Evolutionary conservation across 2,113 vertebrate genomes (phyloP), one percentile per base, ranked within the genome.

Genomic region (Podarcis muralis): DNA sequence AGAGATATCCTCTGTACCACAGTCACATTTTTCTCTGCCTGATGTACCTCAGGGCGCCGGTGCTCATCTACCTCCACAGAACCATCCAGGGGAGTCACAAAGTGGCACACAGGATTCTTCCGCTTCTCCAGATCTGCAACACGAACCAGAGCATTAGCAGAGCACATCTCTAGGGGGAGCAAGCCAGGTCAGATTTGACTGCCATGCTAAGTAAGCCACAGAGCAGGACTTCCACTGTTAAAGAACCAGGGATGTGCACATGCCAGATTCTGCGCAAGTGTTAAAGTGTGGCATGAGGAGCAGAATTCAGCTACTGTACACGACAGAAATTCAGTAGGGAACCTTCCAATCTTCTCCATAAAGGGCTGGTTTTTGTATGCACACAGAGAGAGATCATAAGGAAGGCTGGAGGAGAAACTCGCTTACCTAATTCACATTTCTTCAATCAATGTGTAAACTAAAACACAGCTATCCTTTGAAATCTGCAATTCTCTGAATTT

Each of bases 21-120:
- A 1, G 76, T 72, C 15, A 11, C 57, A 53, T 8, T 32, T 35
- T 23, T 0, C 8, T 43, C 30, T 59, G 78, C 68, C n/a, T 85
- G 59, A 68, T 90, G 65, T 88, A 99, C 98, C 97, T 99, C 98
- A 16, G 98, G 97, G 65, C 98, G 95, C 22, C 98, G 98, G 91
- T 98, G 97, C 18, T 98, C 97, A 0, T 99, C 98, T 0, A 97
- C 96, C 0, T 98, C 98, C 30, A 99, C 96, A 5, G 95, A 98
- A 89, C 98, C 98, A 0, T 99, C 98, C 85, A 99, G 95, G 0
- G 99, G 99, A 22, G 99, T 99, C 84, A 99, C 98, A 68, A 99
- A 99, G 92, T 99, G 98, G 93, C 99, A 99, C 74, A 99, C 98
- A 0, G 99, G 99, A 87, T 99, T 99, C 92, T 98, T 98, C 88